phyloP scores from a whole-genome alignment of 2,888 invertebrate genomes.

The Cabera pusaria region DNA sequence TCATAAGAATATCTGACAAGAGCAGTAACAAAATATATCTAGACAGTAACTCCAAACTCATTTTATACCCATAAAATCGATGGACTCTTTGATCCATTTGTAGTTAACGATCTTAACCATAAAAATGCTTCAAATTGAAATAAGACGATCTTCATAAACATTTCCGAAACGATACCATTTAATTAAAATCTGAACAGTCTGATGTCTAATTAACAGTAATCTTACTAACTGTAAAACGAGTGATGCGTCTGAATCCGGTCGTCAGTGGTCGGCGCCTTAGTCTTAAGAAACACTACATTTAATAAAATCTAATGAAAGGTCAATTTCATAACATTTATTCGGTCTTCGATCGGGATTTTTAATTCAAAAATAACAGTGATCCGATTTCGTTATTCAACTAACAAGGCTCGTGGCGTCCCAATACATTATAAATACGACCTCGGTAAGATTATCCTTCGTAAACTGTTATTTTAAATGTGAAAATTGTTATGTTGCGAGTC shows the following conservation, averaged over 20 bases:
- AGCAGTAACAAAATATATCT: slow-evolving; percentile 28
- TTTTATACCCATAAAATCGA: slow-evolving; percentile 32
- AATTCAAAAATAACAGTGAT: slow-evolving; percentile 70
- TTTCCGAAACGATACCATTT: slow-evolving; percentile 38
- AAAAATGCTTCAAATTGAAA: slow-evolving; percentile 36
- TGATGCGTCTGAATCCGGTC: slow-evolving; percentile 26
- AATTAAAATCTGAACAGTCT: slow-evolving; percentile 38
- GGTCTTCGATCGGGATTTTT: slow-evolving; percentile 47
- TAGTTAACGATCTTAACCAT: slow-evolving; percentile 36
- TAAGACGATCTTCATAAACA: slow-evolving; percentile 36
- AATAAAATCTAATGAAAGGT: slow-evolving; percentile 64
- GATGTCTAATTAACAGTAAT: slow-evolving; percentile 45
- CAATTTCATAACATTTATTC: slow-evolving; percentile 64
- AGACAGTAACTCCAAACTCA: slow-evolving; percentile 29
- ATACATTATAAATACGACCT: slow-evolving; percentile 52
- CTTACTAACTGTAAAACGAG: slow-evolving; percentile 30
- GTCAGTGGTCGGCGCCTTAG: slow-evolving; percentile 37
- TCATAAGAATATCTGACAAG: slow-evolving; percentile 16
- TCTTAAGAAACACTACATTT: slow-evolving; percentile 46
- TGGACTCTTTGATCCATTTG: slow-evolving; percentile 34
- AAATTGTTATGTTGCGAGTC: slow-evolving; percentile 66
- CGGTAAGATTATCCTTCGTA: slow-evolving; percentile 44
- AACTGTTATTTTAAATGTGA: slow-evolving; percentile 70
- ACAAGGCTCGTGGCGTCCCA: slow-evolving; percentile 51
- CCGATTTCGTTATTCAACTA: slow-evolving; percentile 47